Evolutionary conservation across 1,140 invertebrate genomes (phyloP), one percentile per base, ranked within the genome.

Genomic region (Eueides isabella): DNA sequence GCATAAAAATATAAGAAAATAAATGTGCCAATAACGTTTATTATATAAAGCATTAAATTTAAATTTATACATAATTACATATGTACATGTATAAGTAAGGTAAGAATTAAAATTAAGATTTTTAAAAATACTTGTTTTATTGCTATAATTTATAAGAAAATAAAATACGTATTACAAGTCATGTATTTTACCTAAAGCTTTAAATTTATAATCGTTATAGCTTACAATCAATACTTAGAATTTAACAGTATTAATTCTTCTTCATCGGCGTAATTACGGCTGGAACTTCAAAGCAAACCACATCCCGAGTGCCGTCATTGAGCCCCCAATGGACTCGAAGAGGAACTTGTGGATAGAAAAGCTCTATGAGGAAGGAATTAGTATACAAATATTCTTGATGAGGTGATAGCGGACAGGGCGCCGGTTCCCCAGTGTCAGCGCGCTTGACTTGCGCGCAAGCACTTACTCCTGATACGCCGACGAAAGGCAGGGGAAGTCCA

Each of bases 261-360:
- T 77, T 76, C 5, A 64, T 31, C 1, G 72, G 14, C 0, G 74
- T 73, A 63, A 96, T 96, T 78, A 94, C 94, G 2, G 95, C 94
- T 26, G 95, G 95, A 71, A 96, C 93, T 88, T 96, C 94, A 84
- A 96, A 96, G 79, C 96, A 96, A 14, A 94, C 92, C 1, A 95
- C 80, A 72, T 94, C 87, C 65, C 92, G 77, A 14, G 85, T 75
- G 3, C 91, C 88, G 9, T 86, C 83, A 12, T 94, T 87, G 11
- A 96, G 82, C 12, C 92, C 94, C 94, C 95, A 96, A 74, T 95
- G 94, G 1, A 96, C 95, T 2, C 89, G 83, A 11, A 95, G 76
- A 16, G 89, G 94, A 78, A 80, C 61, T 28, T 71, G 48, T 2
- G 86, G 86, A 38, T 86, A 88, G 35, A 78, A 78, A 1, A 68